Percentiles rank a stretch among this genome's conserved stretches.
phyloP scores from a whole-genome alignment of 2,113 vertebrate genomes.

The Oreotrochilus melanogaster region DNA sequence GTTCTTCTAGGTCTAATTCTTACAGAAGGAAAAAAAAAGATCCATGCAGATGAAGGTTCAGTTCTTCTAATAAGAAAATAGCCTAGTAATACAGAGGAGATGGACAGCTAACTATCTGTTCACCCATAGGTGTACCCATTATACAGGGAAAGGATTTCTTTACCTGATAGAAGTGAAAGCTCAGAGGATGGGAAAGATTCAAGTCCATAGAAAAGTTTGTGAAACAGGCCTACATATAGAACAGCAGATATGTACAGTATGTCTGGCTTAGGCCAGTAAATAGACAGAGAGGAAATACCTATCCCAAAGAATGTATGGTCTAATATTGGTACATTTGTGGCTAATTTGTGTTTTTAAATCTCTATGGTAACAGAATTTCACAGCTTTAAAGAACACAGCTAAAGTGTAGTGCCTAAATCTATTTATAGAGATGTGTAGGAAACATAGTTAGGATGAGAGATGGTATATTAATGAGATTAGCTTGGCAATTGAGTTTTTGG shows the following conservation, averaged over 20 bases:
- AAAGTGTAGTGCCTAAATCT: constrained; percentile 70
- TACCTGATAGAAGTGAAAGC: neutral
- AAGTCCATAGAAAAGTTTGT: neutral
- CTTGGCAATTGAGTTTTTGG: constrained; percentile 58
- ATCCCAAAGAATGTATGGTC: constrained; percentile 28
- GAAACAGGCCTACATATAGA: neutral
- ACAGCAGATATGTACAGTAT: neutral
- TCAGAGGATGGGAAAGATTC: neutral
- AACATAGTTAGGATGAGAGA: constrained; percentile 76
- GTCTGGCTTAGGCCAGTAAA: neutral
- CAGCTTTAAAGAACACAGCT: constrained; percentile 76
- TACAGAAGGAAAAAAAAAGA: neutral
- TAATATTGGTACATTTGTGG: constrained; percentile 35
- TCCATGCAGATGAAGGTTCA: neutral
- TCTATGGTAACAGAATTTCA: constrained; percentile 79
- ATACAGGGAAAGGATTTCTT: neutral
- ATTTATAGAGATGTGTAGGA: constrained; percentile 81
- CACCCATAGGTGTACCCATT: neutral
- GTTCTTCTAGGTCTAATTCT: constrained; percentile 11
- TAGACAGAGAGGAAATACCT: constrained; percentile 36
- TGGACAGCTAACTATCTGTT: neutral
- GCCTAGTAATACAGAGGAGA: neutral
- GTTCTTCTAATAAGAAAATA: neutral
- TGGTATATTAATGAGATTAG: constrained; percentile 69
- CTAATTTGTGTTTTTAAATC: constrained; percentile 50